Evolutionary conservation across 2,888 invertebrate genomes (phyloP).

Genomic region (Bembecia ichneumoniformis): DNA sequence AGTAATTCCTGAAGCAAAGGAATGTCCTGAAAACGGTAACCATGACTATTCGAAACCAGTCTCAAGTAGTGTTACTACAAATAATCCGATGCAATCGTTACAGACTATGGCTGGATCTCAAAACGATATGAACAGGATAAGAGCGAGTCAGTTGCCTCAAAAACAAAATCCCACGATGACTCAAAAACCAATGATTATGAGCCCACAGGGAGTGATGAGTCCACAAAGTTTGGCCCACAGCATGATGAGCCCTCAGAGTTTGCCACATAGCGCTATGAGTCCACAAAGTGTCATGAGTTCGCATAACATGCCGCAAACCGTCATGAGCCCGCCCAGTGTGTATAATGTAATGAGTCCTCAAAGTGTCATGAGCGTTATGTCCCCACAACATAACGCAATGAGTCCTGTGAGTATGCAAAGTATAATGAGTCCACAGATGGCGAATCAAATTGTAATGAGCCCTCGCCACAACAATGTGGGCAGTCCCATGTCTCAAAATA

Average conservation of each 20-base stretch:
- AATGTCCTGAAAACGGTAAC: conserved; percentile 29
- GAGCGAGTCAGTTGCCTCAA: conserved; percentile 44
- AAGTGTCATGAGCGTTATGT: conserved; percentile 66
- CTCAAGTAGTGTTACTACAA: conserved; percentile 28
- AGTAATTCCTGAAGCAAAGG: conserved; percentile 52
- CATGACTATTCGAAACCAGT: conserved; percentile 40
- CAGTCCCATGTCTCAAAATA: conserved; percentile 43
- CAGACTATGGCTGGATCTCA: conserved; percentile 60
- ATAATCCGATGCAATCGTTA: conserved; percentile 52
- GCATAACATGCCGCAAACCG: conserved; percentile 43
- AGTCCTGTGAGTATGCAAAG: conserved; percentile 64
- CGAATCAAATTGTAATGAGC: conserved; percentile 64
- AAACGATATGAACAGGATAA: conserved; percentile 48
- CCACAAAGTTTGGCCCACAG: conserved; percentile 54
- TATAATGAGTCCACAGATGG: conserved; percentile 60
- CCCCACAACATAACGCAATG: conserved; percentile 62
- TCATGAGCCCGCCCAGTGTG: conserved; percentile 60
- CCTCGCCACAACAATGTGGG: conserved; percentile 51
- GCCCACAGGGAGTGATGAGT: conserved; percentile 50
- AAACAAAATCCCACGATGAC: conserved; percentile 44
- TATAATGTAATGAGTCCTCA: conserved; percentile 66
- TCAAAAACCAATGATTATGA: conserved; percentile 55
- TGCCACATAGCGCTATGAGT: conserved; percentile 62
- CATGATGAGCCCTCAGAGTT: conserved; percentile 61
- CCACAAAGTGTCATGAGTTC: conserved; percentile 62